phyloP scores from a whole-genome alignment of 2,113 vertebrate species.

The Pelvicachromis taeniatus region DNA sequence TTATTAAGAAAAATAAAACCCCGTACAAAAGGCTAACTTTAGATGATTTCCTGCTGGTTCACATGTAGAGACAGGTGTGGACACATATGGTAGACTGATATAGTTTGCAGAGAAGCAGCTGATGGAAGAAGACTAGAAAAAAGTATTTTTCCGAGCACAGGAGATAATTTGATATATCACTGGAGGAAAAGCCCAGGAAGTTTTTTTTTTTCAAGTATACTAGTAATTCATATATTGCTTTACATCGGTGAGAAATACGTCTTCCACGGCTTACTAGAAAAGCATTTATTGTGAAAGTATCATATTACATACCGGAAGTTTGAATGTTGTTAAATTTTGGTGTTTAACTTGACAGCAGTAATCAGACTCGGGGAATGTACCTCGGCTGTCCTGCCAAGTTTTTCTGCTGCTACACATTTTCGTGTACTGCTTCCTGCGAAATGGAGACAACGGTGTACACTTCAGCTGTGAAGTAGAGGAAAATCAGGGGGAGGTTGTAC shows the following conservation, averaged over 20 bases:
- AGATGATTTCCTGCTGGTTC: background rate
- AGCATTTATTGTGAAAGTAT: conserved; percentile 14
- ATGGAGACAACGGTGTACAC: background rate
- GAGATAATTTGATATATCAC: background rate
- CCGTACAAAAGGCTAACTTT: background rate
- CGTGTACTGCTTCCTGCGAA: background rate
- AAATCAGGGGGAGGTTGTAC: background rate
- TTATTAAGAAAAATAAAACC: background rate
- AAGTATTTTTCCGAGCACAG: background rate
- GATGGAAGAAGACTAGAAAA: background rate
- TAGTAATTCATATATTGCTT: background rate
- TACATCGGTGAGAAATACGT: background rate
- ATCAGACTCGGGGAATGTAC: conserved; percentile 19
- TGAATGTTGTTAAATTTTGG: background rate
- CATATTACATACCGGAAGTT: background rate
- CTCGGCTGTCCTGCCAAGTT: conserved; percentile 36
- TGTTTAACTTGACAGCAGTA: background rate
- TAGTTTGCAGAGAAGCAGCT: background rate
- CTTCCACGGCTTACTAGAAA: background rate
- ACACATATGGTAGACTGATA: background rate
- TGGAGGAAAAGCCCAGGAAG: background rate
- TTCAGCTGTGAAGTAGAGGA: background rate
- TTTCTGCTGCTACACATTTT: conserved; percentile 14
- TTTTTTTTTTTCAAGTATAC: background rate
- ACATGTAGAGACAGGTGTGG: background rate